Base-by-base conservation (phyloP, 1,140 invertebrate species). In the Pseudobourletiella spinata region DNA sequence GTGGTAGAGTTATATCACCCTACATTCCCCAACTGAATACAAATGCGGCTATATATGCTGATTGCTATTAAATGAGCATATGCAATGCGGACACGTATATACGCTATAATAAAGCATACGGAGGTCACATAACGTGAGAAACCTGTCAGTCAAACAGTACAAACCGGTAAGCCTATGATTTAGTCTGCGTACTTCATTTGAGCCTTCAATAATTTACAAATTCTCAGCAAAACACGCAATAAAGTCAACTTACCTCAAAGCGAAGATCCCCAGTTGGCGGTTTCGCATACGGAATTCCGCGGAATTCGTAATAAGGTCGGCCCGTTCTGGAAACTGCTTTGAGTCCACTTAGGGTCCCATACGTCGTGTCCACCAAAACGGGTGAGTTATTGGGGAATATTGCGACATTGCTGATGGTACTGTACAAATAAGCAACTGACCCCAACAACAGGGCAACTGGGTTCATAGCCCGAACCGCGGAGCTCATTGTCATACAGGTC, bases 341-440 rank as follows among this genome's bases (percentile, higher is more conserved):
- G 4, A 46, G n/a, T n/a, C 43, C 43, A 16, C 43, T 46, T 46
- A 46, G 24, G 3, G 4, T 46, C 4, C 43, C 43, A 46, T 46
- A 46, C 6, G n/a, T 46, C 4, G 43, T 46, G 4, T 46, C 43
- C 18, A 46, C 43, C 3, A 46, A 46, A 3, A n/a, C 4, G 3
- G n/a, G n/a, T 8, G 43, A 22, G 4, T 3, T 22, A 8, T 22
- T 46, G 4, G 43, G 43, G 6, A 46, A 46, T 8, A 46, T 22
- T 8, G n/a, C 61, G 18, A 67, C 54, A 62, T 62, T 64, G 18
- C 29, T 59, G 16, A 64, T 28, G 11, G 66, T 30, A 54, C 55
- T 68, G 51, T 68, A 68, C n/a, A 68, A 50, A 50, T 68, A 68
- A 2, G 63, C 63, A 14, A 68, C 59, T 1, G 63, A 59, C 3